Percentiles rank a stretch among this genome's conserved stretches.
Evolutionary conservation across 2,113 vertebrate genomes (phyloP).

Genomic region (Hepsetus odoe): DNA sequence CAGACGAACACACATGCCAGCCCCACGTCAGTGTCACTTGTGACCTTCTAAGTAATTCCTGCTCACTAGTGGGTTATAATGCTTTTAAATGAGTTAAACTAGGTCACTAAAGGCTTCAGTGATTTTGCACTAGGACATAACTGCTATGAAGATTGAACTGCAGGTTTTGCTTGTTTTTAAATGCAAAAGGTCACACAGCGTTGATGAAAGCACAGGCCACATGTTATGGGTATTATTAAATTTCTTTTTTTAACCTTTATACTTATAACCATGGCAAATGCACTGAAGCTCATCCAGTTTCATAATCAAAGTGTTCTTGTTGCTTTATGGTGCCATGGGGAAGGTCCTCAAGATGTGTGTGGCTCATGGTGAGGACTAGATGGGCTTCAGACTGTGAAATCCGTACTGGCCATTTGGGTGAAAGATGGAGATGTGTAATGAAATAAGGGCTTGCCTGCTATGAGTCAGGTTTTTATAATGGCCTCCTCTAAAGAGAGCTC

Average conservation of each 20-base stretch:
- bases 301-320: background rate
- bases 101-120: too few species aligned
- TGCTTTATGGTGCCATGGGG: background rate
- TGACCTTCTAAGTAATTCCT: too few species aligned
- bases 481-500: constrained; percentile 40
- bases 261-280: background rate
- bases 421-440: constrained; percentile 46
- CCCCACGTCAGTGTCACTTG: too few species aligned
- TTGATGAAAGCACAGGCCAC: background rate
- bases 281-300: background rate
- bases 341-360: background rate
- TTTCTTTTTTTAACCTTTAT: background rate
- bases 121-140: background rate
- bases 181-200: background rate
- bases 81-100: too few species aligned
- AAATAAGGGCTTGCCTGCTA: constrained; percentile 33
- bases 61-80: too few species aligned
- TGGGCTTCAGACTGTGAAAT: constrained; percentile 25
- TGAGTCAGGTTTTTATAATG: constrained; percentile 48
- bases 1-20: too few species aligned
- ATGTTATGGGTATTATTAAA: background rate
- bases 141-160: background rate
- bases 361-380: constrained; percentile 19
- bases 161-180: too few species aligned
- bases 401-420: constrained; percentile 17